Evolutionary conservation across 2,797 vertebrate genomes (phyloP).

Genomic region (Enteromius radiatus): DNA sequence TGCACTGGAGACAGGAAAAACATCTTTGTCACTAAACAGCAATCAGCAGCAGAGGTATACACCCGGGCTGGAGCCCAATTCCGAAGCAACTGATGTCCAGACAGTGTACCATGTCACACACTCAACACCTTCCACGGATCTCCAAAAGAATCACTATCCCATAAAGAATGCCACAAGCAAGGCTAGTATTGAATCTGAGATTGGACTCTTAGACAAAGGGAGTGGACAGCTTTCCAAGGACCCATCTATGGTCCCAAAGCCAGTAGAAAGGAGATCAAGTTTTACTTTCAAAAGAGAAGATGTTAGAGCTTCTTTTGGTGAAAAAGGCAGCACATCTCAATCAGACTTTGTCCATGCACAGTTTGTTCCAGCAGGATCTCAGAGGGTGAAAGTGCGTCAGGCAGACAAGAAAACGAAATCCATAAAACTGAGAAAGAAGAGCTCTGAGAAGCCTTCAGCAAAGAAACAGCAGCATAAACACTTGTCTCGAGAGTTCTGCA

Average conservation of each 20-base stretch:
- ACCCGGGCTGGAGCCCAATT: slow-evolving; percentile 28
- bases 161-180: slow-evolving; percentile 24
- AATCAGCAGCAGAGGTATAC: slow-evolving; percentile 60
- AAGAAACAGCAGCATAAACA: slow-evolving; percentile 73
- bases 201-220: slow-evolving; percentile 2
- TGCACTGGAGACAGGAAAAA: slow-evolving; percentile 24
- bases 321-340: slow-evolving; percentile 39
- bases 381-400: slow-evolving; percentile 77
- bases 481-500: slow-evolving; percentile 68
- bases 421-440: slow-evolving; percentile 79
- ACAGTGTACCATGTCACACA: slow-evolving; percentile 9
- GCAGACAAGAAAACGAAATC: slow-evolving; percentile 84
- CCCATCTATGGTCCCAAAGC: slow-evolving; percentile 52
- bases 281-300: slow-evolving; percentile 66
- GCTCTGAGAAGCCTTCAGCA: slow-evolving; percentile 73
- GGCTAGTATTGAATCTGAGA: slow-evolving; percentile 4
- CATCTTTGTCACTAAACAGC: slow-evolving; percentile 27
- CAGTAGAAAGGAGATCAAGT: slow-evolving; percentile 61
- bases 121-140: slow-evolving; percentile 11
- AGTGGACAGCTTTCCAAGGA: slow-evolving; percentile 24
- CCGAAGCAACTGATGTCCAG: slow-evolving; percentile 10
- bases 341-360: slow-evolving; percentile 80
- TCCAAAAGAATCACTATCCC: not conserved
- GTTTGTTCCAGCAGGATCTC: slow-evolving; percentile 81
- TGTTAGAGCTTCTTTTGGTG: slow-evolving; percentile 62